A percentile compares a stretch with the other conserved stretches of the same genome.
Evolutionary conservation across 1,140 invertebrate species (phyloP).

Genomic region (Zelostemma sp.): DNA sequence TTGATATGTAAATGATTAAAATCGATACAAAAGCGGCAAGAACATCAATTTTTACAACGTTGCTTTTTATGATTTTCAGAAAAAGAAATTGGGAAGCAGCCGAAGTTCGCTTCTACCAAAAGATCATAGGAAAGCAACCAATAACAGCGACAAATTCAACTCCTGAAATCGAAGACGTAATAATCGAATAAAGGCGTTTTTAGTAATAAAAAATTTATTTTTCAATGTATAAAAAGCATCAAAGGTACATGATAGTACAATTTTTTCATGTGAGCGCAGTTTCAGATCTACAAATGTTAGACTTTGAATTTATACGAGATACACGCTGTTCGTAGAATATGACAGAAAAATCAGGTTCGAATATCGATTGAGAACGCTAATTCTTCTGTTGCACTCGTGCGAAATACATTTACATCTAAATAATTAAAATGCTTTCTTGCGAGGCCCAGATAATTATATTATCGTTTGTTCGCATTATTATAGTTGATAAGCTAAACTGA

Average conservation of each 20-base stretch:
- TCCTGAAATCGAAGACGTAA: conserved; percentile 16
- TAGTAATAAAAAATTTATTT: not conserved
- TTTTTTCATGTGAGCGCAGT: not conserved
- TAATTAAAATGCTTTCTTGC: not conserved
- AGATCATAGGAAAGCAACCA: conserved; percentile 41
- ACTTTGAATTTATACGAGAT: not conserved
- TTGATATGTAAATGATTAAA: conserved; percentile 50
- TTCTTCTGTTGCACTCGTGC: no score
- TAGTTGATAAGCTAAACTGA: no score
- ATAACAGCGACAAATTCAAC: conserved; percentile 11
- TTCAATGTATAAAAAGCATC: not conserved
- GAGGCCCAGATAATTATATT: conserved; percentile 33
- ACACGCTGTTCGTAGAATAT: no score
- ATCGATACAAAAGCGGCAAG: no score
- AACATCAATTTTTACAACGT: no score
- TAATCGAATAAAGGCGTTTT: conserved; percentile 15
- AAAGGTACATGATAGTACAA: not conserved
- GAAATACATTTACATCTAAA: no score
- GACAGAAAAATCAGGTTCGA: no score
- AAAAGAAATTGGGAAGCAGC: conserved; percentile 51
- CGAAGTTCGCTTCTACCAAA: conserved; percentile 57
- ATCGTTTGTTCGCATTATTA: no score
- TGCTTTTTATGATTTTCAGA: conserved; percentile 40
- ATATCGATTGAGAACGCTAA: no score
- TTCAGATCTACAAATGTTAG: not conserved